Percentiles rank a stretch among this genome's conserved stretches.
phyloP scores from a whole-genome alignment of 1,140 invertebrate genomes.

The Megalopta genalis region DNA sequence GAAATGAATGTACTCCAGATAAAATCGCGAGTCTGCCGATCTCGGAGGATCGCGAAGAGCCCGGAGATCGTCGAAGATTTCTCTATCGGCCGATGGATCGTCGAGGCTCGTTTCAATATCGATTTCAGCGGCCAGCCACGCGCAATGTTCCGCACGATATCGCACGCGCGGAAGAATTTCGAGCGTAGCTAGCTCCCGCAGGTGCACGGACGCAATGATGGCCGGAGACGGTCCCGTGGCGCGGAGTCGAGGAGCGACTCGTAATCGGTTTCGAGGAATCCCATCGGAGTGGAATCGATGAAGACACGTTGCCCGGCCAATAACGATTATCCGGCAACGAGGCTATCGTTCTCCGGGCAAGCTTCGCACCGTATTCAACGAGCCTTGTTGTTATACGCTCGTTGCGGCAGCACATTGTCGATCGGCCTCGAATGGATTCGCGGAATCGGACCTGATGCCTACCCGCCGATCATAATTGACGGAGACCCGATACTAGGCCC shows the following conservation, averaged over 20 bases:
- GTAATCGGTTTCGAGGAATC: slow-evolving; percentile 63
- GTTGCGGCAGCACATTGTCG: slow-evolving; percentile 58
- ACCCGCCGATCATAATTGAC: slow-evolving; percentile 42
- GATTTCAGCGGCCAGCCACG: slow-evolving; percentile 11
- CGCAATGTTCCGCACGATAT: background rate
- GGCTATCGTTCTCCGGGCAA: slow-evolving; percentile 39
- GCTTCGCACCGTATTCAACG: slow-evolving; percentile 36
- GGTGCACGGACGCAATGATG: slow-evolving; percentile 32
- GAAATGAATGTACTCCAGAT: too few relatives aligned
- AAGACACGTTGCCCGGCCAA: slow-evolving; percentile 62
- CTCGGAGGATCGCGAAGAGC: too few relatives aligned
- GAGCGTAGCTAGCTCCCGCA: slow-evolving; percentile 20
- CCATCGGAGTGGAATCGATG: slow-evolving; percentile 56
- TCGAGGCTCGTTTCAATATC: slow-evolving; percentile 3
- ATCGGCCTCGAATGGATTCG: slow-evolving; percentile 53
- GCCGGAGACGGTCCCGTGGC: background rate
- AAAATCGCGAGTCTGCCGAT: too few relatives aligned
- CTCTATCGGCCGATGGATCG: background rate
- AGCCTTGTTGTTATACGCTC: slow-evolving; percentile 57
- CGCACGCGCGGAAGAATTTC: slow-evolving; percentile 20
- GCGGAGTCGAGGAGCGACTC: slow-evolving; percentile 26
- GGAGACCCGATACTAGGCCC: slow-evolving; percentile 6
- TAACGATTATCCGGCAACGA: slow-evolving; percentile 61
- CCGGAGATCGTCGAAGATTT: background rate
- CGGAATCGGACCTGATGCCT: slow-evolving; percentile 42